These are phyloP conservation scores for Acromyrmex echinatior DNA, from an alignment of 1,140 invertebrate species.

Conservation along the genomic window DNA sequence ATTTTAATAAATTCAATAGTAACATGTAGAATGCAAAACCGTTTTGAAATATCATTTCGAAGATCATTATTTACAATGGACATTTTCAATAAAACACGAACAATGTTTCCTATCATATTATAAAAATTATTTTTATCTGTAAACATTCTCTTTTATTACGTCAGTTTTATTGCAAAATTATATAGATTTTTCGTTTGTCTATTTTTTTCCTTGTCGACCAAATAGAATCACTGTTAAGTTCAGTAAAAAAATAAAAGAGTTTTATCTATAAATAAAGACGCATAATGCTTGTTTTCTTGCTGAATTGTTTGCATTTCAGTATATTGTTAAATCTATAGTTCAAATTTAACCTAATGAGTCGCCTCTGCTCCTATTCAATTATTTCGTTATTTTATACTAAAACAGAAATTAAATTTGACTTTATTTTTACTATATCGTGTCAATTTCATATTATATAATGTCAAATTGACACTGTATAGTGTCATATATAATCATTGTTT, in stretches of 20 bases:
- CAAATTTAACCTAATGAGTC: no score
- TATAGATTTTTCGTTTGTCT: background rate
- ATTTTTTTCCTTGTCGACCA: background rate
- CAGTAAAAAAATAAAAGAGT: background rate
- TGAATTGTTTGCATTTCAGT: no score
- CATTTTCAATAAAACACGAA: background rate
- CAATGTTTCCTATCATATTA: background rate
- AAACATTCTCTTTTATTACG: background rate
- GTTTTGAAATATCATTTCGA: background rate
- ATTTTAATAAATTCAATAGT: background rate
- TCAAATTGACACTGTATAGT: no score
- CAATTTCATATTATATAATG: no score
- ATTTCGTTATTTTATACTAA: no score
- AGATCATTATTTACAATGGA: background rate
- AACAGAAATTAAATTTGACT: no score
- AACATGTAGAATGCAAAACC: background rate
- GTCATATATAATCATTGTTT: no score
- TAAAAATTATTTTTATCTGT: slow-evolving; percentile 14
- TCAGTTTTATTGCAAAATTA: slow-evolving; percentile 18
- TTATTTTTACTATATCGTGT: no score
- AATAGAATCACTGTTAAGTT: background rate
- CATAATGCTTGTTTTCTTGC: no score
- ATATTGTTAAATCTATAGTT: no score
- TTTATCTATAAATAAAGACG: background rate
- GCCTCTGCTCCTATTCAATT: no score